These are phyloP conservation scores for Myotis findleyi DNA, from an alignment of 2,797 vertebrate species.

Conservation along the genomic window DNA sequence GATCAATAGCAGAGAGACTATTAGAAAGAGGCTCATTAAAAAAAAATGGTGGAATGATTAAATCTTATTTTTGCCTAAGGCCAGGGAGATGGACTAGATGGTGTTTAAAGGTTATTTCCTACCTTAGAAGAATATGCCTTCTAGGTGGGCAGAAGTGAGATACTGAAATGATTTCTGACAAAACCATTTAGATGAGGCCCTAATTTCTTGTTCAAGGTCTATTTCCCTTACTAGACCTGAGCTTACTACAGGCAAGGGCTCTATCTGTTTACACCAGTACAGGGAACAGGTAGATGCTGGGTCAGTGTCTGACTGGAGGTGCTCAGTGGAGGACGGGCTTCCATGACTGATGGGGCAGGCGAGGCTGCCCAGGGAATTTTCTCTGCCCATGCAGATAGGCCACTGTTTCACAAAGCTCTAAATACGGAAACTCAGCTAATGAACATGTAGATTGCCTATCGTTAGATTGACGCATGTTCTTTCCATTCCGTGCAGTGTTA, in stretches of 20 bases:
- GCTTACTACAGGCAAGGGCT: background rate
- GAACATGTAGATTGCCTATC: background rate
- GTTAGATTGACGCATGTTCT: background rate
- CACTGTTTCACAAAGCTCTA: slow-evolving; percentile 40
- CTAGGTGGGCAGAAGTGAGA: slow-evolving; percentile 49
- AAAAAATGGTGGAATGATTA: background rate
- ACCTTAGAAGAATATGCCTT: slow-evolving; percentile 39
- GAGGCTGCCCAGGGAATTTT: background rate
- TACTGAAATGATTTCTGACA: slow-evolving; percentile 8
- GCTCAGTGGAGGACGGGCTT: background rate
- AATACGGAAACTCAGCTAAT: slow-evolving; percentile 21
- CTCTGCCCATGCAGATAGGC: background rate
- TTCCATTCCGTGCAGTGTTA: slow-evolving; percentile 30
- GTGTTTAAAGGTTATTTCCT: slow-evolving; percentile 60
- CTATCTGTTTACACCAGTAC: background rate
- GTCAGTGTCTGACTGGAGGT: background rate
- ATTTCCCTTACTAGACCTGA: slow-evolving; percentile 3
- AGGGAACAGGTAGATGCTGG: background rate
- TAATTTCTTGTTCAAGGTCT: slow-evolving; percentile 41
- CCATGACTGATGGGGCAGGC: rapidly evolving
- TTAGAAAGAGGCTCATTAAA: background rate
- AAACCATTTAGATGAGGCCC: slow-evolving; percentile 40
- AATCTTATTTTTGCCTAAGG: slow-evolving; percentile 6
- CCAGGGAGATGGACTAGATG: background rate
- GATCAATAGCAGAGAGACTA: slow-evolving; percentile 29